Conservation (phyloP, 2,797 vertebrate genomes). For the Eremophila alpestris region DNA sequence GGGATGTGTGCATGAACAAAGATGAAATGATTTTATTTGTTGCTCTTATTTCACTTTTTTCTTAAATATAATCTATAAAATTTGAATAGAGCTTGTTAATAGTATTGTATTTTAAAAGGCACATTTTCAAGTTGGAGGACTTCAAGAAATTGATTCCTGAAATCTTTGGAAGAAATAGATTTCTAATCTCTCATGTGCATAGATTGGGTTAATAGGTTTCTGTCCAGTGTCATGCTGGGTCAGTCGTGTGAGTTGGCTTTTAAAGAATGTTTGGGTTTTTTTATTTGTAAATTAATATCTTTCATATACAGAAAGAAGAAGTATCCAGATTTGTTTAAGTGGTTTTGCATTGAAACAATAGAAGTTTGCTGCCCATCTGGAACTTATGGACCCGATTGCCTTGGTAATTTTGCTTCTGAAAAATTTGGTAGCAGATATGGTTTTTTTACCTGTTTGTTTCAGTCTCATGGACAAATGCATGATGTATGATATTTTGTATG, state of each 20-base stretch:
- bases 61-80: background rate
- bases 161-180: background rate
- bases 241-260: background rate
- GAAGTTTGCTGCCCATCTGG: constrained; percentile 91
- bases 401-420: constrained; percentile 76
- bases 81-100: background rate
- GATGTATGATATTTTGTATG: background rate
- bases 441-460: background rate
- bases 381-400: constrained; percentile 89
- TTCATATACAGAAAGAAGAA: constrained; percentile 84
- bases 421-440: background rate
- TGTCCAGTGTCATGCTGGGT: background rate
- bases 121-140: background rate
- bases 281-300: background rate
- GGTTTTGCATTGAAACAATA: constrained; percentile 92
- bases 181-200: background rate
- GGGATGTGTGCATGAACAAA: background rate
- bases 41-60: background rate
- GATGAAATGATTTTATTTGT: background rate
- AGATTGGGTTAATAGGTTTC: background rate
- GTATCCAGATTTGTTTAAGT: constrained; percentile 90
- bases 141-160: background rate
- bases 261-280: background rate
- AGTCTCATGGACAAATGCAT: background rate
- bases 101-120: background rate